A percentile compares a stretch with the other conserved stretches of the same genome.
Conservation (phyloP, 1,140 invertebrate genomes). For the Temnothorax curvispinosus region DNA sequence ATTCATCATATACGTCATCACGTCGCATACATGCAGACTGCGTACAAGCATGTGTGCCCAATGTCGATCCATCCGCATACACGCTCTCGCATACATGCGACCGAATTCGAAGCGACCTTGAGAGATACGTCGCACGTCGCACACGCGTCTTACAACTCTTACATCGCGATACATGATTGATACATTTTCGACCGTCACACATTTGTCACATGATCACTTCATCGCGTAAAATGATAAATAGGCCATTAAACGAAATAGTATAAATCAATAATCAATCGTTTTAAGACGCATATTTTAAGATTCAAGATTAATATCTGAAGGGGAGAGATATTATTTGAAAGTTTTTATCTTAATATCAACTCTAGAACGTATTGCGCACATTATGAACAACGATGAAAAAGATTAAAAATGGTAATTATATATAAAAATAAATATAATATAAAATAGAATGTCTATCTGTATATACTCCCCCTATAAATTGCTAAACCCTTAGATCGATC, state of each 20-base stretch:
- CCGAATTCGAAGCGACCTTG: conserved; percentile 29
- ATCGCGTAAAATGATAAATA: conserved; percentile 15
- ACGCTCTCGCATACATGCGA: neutral
- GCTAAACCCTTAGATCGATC: too few relatives aligned
- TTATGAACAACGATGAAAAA: neutral
- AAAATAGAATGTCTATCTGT: too few relatives aligned
- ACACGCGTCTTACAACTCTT: conserved; percentile 9
- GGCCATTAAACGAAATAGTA: neutral
- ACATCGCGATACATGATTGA: conserved; percentile 27
- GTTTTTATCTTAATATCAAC: neutral
- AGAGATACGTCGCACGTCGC: conserved; percentile 14
- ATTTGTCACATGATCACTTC: conserved; percentile 21
- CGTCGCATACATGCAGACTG: too few relatives aligned
- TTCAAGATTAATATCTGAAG: neutral
- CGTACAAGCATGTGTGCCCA: neutral
- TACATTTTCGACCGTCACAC: neutral
- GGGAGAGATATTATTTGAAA: neutral
- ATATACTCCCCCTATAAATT: too few relatives aligned
- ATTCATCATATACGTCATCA: conserved; percentile 30
- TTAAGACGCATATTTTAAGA: conserved; percentile 1
- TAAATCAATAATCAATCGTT: neutral
- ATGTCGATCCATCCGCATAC: neutral
- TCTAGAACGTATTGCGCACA: neutral
- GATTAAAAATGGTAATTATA: neutral
- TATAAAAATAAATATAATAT: neutral